Evolutionary conservation across 2,888 invertebrate species (phyloP).

Genomic region (Celastrina argiolus): DNA sequence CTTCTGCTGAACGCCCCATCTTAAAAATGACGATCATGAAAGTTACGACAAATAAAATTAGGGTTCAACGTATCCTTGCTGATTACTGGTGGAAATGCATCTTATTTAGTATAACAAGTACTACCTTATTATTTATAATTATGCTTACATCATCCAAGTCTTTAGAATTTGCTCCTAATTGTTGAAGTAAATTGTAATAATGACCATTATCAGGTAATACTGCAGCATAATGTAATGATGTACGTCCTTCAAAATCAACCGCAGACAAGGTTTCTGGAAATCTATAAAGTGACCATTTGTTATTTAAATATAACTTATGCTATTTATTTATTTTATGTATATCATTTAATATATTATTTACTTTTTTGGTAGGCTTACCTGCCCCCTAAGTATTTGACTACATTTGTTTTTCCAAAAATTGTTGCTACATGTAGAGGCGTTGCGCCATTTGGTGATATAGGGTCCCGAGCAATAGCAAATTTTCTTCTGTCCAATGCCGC

Average conservation of each 20-base stretch:
- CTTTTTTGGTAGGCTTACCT: slow-evolving; percentile 44
- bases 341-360: background rate
- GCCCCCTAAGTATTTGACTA: slow-evolving; percentile 81
- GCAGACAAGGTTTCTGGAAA: slow-evolving; percentile 93
- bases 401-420: slow-evolving; percentile 88
- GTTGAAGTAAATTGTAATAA: slow-evolving; percentile 89
- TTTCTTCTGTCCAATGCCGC: slow-evolving; percentile 91
- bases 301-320: background rate
- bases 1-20: slow-evolving; percentile 88
- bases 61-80: too few species aligned
- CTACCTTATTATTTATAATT: background rate
- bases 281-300: slow-evolving; percentile 46
- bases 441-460: slow-evolving; percentile 88
- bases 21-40: slow-evolving; percentile 49
- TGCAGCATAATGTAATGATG: slow-evolving; percentile 93
- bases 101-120: too few species aligned
- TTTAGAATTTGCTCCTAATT: slow-evolving; percentile 91
- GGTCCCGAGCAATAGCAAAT: slow-evolving; percentile 92
- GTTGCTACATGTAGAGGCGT: slow-evolving; percentile 93
- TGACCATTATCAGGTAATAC: slow-evolving; percentile 91
- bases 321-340: too few species aligned
- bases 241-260: slow-evolving; percentile 87
- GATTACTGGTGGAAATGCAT: background rate
- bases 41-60: background rate
- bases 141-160: slow-evolving; percentile 87